phyloP scores from a whole-genome alignment of 2,113 vertebrate species.

The Gallinago media region DNA sequence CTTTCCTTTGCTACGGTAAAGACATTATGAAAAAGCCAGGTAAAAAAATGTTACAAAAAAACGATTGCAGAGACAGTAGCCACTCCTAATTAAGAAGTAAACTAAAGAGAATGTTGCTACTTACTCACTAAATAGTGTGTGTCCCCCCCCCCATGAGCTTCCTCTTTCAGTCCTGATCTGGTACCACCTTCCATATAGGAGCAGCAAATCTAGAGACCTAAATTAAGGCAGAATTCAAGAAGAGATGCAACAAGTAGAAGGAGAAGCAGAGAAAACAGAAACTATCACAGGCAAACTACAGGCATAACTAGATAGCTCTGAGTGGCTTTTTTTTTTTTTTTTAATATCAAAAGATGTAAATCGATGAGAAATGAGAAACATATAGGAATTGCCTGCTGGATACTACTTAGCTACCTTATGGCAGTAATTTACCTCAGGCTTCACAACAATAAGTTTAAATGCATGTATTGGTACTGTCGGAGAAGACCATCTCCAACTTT shows the following conservation, averaged over 20 bases:
- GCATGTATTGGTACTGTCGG: neutral
- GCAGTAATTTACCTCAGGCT: neutral
- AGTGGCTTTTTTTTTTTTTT: neutral
- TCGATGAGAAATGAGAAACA: neutral
- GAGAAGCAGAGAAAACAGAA: neutral
- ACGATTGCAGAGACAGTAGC: neutral
- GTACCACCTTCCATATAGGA: neutral
- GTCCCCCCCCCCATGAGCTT: accelerated
- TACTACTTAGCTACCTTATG: neutral
- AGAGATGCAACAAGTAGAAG: neutral
- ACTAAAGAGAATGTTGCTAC: neutral
- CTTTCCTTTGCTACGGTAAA: neutral
- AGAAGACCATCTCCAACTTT: neutral
- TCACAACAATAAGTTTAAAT: neutral
- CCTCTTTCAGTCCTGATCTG: neutral
- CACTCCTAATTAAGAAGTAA: neutral
- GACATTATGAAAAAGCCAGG: neutral
- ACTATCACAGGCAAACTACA: neutral
- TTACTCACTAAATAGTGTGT: neutral
- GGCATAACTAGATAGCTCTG: neutral
- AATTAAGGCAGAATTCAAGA: neutral
- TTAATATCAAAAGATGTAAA: neutral
- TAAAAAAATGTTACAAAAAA: neutral
- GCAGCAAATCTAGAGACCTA: neutral
- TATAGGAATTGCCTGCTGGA: neutral